phyloP scores from a whole-genome alignment of 2,888 invertebrate genomes.

The Ophion ventricosus region DNA sequence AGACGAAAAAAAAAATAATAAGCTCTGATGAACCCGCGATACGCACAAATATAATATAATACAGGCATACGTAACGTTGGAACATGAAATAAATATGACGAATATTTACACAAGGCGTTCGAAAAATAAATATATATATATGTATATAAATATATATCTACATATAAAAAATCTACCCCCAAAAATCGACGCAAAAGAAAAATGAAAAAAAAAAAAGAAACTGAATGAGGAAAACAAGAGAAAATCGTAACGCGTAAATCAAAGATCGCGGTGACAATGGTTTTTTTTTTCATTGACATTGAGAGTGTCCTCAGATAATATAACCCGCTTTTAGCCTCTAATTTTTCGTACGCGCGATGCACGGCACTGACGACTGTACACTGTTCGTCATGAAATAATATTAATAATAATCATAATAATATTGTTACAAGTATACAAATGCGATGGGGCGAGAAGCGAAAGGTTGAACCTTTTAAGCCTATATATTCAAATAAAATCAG shows the following conservation, averaged over 20 bases:
- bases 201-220: constrained; percentile 65
- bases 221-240: constrained; percentile 63
- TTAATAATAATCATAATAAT: constrained; percentile 67
- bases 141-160: constrained; percentile 41
- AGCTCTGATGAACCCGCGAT: constrained; percentile 58
- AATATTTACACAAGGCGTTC: constrained; percentile 60
- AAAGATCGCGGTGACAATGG: constrained; percentile 57
- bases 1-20: constrained; percentile 41
- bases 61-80: constrained; percentile 48
- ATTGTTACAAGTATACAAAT: constrained; percentile 70
- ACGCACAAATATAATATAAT: constrained; percentile 69
- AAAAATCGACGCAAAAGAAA: constrained; percentile 55
- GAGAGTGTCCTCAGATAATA: constrained; percentile 31
- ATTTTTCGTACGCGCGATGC: constrained; percentile 25
- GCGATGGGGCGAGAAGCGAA: constrained; percentile 50
- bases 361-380: constrained; percentile 63
- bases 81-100: constrained; percentile 59
- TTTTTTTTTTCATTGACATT: constrained; percentile 6
- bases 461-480: constrained; percentile 68
- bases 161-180: constrained; percentile 30
- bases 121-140: constrained; percentile 66
- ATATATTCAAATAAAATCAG: constrained; percentile 72
- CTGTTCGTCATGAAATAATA: constrained; percentile 68
- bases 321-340: constrained; percentile 44
- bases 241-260: constrained; percentile 50